These are phyloP conservation scores for Plebejus anna DNA, from an alignment of 2,888 invertebrate species.

Conservation along the genomic window DNA sequence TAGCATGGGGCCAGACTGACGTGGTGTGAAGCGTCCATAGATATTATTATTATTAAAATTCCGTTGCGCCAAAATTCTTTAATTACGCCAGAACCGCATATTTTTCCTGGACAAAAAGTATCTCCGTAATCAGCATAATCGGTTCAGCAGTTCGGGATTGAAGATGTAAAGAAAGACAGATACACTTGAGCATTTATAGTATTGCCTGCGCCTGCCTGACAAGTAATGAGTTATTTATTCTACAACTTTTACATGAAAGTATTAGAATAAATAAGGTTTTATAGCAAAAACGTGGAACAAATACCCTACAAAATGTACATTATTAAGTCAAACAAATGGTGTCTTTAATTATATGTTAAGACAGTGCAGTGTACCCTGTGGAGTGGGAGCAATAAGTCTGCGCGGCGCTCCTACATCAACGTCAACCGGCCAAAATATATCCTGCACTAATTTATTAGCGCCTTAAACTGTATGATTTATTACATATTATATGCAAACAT, in stretches of 20 bases:
- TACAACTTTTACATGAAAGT: neutral
- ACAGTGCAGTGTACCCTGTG: neutral
- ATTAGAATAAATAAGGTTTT: neutral
- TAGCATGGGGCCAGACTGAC: too few species aligned
- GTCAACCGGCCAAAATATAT: neutral
- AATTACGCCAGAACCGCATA: too few species aligned
- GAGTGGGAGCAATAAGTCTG: neutral
- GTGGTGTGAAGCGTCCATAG: too few species aligned
- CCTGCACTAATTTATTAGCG: constrained; percentile 4
- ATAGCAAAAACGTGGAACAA: neutral
- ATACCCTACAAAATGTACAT: neutral
- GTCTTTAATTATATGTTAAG: constrained; percentile 19
- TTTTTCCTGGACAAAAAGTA: too few species aligned
- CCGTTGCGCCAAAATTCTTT: too few species aligned
- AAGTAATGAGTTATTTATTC: neutral
- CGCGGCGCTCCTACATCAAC: constrained; percentile 12
- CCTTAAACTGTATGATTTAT: neutral
- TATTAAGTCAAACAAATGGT: constrained; percentile 8
- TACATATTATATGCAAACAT: neutral
- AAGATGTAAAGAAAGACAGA: too few species aligned
- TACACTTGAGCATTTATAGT: too few species aligned
- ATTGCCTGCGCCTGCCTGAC: too few species aligned
- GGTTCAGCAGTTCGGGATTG: too few species aligned
- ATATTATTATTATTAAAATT: too few species aligned
- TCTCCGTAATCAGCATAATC: too few species aligned